Percentiles rank a stretch among this genome's conserved stretches.
Conservation (phyloP, 1,140 invertebrate genomes). For the Trichonephila inaurata region DNA sequence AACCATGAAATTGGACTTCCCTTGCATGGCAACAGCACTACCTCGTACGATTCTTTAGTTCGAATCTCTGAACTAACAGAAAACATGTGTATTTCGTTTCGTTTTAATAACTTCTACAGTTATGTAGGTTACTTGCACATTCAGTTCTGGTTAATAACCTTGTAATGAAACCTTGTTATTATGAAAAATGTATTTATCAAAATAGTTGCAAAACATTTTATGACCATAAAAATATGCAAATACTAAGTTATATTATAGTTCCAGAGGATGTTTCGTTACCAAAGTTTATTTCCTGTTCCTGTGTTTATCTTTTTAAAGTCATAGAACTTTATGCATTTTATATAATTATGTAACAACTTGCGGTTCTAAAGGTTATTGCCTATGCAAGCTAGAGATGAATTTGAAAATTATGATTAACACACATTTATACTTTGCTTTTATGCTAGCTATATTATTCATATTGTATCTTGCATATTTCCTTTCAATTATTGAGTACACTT, state of each 20-base stretch:
- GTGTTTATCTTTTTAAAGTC: background rate
- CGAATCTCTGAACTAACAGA: background rate
- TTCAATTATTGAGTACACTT: no score
- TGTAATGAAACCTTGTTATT: slow-evolving; percentile 31
- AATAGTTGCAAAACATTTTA: background rate
- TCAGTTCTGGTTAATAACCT: slow-evolving; percentile 8
- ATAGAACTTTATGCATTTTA: no score
- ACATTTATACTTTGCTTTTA: no score
- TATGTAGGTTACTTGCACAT: background rate
- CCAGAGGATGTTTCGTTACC: background rate
- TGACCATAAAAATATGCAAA: no score
- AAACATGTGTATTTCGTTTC: background rate
- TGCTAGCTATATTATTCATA: no score
- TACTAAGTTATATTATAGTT: background rate
- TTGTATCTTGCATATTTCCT: no score
- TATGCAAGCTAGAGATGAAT: no score
- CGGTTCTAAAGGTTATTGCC: no score
- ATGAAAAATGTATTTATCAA: background rate
- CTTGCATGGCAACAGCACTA: background rate
- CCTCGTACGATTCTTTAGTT: background rate
- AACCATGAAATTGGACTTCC: background rate
- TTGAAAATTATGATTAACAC: no score
- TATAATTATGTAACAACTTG: no score
- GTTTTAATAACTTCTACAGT: background rate
- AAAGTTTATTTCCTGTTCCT: background rate